Evolutionary conservation across 1,140 invertebrate species (phyloP).

Genomic region (Geopemphigus sp.): DNA sequence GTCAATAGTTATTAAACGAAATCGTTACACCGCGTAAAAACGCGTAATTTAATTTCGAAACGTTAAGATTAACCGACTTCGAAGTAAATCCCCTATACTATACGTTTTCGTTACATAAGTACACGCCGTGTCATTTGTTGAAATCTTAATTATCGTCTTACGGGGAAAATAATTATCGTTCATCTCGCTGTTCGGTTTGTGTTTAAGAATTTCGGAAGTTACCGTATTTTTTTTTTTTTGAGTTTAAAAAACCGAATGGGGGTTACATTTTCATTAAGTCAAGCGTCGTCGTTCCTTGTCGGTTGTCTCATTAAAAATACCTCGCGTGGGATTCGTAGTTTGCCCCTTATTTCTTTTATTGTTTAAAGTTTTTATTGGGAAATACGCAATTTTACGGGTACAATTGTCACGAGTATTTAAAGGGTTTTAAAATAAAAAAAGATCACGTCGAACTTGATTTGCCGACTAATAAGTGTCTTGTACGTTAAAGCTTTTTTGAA

Average conservation of each 20-base stretch:
- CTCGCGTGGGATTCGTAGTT: not conserved
- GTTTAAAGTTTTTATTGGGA: not conserved
- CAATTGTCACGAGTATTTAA: not conserved
- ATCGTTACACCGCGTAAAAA: not conserved
- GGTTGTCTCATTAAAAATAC: not conserved
- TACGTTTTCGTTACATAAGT: too few species aligned
- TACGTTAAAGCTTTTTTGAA: not conserved
- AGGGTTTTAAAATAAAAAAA: not conserved
- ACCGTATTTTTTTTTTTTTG: not conserved
- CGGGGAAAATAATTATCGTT: too few species aligned
- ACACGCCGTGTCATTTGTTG: too few species aligned
- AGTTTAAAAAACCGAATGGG: not conserved
- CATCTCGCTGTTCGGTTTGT: too few species aligned
- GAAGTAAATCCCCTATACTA: too few species aligned
- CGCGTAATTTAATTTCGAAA: not conserved
- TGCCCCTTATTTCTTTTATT: not conserved
- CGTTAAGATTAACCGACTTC: not conserved
- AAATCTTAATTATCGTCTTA: too few species aligned
- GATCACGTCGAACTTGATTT: not conserved
- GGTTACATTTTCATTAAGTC: not conserved
- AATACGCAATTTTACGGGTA: not conserved
- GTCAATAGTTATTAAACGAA: not conserved
- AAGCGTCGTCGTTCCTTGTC: not conserved
- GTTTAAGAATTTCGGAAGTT: not conserved
- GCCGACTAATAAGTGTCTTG: not conserved